phyloP scores from a whole-genome alignment of 2,888 invertebrate species.

The Dynastes maya region DNA sequence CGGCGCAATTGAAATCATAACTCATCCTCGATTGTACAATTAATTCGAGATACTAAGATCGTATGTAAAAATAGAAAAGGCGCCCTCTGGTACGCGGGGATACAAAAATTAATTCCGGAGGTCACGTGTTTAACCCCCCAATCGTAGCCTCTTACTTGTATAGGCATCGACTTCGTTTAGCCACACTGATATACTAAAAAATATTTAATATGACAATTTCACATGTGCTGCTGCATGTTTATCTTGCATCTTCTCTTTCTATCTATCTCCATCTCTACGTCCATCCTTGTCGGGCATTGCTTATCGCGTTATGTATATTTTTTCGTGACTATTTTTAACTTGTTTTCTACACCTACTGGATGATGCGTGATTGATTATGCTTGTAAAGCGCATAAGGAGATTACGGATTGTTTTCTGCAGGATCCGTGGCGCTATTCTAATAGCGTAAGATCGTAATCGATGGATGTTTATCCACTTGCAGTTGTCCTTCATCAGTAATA shows the following conservation, averaged over 20 bases:
- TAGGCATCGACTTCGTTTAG: constrained; percentile 41
- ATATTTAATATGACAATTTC: constrained; percentile 48
- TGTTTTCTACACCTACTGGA: constrained; percentile 40
- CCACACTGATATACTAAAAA: constrained; percentile 47
- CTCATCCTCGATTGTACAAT: constrained; percentile 21
- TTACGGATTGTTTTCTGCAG: constrained; percentile 9
- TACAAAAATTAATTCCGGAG: constrained; percentile 30
- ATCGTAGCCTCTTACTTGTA: constrained; percentile 43
- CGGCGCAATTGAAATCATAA: constrained; percentile 19
- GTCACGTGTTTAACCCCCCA: constrained; percentile 45
- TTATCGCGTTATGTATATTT: constrained; percentile 23
- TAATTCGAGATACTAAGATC: neutral
- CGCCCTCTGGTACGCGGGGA: neutral
- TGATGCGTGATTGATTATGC: constrained; percentile 36
- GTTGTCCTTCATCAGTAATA: neutral
- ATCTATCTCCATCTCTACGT: neutral
- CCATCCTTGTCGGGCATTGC: constrained; percentile 5
- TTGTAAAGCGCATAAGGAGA: constrained; percentile 33
- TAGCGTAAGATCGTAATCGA: neutral
- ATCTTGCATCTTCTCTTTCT: constrained; percentile 26
- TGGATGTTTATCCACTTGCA: neutral
- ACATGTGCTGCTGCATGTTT: constrained; percentile 42
- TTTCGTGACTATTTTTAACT: constrained; percentile 42
- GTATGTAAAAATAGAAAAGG: neutral
- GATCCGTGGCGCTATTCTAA: constrained; percentile 19